Conservation (phyloP, 2,113 vertebrate species). For the Lipophrys pholis region DNA sequence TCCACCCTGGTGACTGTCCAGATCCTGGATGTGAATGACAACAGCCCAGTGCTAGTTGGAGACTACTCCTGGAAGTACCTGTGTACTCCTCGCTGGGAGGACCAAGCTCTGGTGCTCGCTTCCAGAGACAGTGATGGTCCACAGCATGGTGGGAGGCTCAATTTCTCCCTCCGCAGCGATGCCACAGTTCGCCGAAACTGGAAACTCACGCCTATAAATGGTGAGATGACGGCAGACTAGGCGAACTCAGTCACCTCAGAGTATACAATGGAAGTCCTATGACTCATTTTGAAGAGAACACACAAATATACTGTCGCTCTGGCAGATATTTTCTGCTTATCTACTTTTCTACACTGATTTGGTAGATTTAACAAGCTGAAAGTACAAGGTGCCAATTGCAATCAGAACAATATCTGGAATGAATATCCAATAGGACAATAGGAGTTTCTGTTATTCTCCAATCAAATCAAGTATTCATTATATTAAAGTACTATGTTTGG, state of each 20-base stretch:
- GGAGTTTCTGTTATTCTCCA: background rate
- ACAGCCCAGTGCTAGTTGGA: slow-evolving; percentile 83
- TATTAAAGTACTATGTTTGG: background rate
- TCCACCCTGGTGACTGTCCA: slow-evolving; percentile 84
- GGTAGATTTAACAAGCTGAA: background rate
- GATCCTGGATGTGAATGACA: slow-evolving; percentile 86
- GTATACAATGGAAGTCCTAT: background rate
- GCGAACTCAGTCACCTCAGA: background rate
- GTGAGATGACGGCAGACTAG: slow-evolving; percentile 58
- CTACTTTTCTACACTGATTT: background rate
- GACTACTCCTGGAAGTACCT: slow-evolving; percentile 87
- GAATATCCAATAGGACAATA: background rate
- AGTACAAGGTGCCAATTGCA: background rate
- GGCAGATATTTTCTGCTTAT: background rate
- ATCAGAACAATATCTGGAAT: background rate
- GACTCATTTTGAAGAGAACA: background rate
- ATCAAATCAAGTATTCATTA: background rate
- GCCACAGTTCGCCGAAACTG: slow-evolving; percentile 84
- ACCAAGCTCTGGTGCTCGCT: slow-evolving; percentile 84
- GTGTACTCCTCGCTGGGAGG: slow-evolving; percentile 86
- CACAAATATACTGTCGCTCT: background rate
- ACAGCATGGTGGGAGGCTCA: slow-evolving; percentile 80
- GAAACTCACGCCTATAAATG: slow-evolving; percentile 87
- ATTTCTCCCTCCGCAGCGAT: slow-evolving; percentile 85
- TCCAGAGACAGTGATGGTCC: slow-evolving; percentile 80